Percentiles rank a stretch among this genome's conserved stretches.
phyloP scores from a whole-genome alignment of 2,888 invertebrate genomes.

The Myopa testacea region DNA sequence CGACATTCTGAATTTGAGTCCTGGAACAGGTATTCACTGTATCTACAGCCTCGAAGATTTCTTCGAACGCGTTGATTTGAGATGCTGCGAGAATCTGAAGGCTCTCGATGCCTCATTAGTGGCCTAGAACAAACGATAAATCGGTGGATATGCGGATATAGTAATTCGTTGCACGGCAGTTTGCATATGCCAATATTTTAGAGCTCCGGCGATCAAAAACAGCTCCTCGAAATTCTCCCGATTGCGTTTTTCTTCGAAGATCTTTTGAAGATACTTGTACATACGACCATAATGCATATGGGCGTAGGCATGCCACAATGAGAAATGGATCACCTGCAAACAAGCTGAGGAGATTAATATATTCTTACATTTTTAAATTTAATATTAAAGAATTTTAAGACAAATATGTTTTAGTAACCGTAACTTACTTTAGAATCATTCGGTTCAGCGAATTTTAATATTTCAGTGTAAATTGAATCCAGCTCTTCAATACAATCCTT shows the following conservation, averaged over 20 bases:
- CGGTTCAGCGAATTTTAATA: slow-evolving; percentile 85
- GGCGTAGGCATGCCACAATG: slow-evolving; percentile 84
- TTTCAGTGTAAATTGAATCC: slow-evolving; percentile 74
- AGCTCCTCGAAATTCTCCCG: slow-evolving; percentile 73
- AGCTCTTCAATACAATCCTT: slow-evolving; percentile 72
- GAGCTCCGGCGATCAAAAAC: slow-evolving; percentile 55
- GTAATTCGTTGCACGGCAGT: slow-evolving; percentile 58
- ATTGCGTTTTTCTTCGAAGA: slow-evolving; percentile 84
- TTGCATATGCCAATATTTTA: slow-evolving; percentile 63
- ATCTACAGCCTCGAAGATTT: too few relatives aligned
- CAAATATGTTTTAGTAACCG: slow-evolving; percentile 15
- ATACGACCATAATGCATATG: slow-evolving; percentile 85
- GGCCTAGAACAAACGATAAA: slow-evolving; percentile 65
- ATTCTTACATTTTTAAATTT: background rate
- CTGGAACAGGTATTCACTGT: too few relatives aligned
- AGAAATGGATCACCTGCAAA: slow-evolving; percentile 78
- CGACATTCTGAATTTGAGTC: too few relatives aligned
- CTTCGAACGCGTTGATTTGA: too few relatives aligned
- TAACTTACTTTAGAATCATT: slow-evolving; percentile 78
- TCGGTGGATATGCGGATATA: slow-evolving; percentile 62
- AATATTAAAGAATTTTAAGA: background rate
- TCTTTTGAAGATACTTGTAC: slow-evolving; percentile 79
- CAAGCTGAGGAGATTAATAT: background rate
- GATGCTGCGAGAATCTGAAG: too few relatives aligned
- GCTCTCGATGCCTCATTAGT: too few relatives aligned